Evolutionary conservation across 2,888 invertebrate genomes (phyloP), one percentile per base, ranked within the genome.

Genomic region (Drosophila hawaiiensis): DNA sequence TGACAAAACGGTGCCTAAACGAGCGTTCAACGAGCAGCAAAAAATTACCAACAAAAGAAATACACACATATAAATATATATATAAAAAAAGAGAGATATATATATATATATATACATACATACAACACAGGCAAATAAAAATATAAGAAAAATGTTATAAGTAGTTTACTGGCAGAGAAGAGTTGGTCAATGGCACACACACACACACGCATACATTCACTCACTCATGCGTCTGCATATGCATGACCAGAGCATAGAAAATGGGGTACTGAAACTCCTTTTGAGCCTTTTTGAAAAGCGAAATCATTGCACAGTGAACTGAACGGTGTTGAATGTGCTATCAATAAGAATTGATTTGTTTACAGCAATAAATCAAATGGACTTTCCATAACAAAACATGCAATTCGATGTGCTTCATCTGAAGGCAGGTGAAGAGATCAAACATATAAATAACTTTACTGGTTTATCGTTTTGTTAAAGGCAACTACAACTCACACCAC

Each of bases 1-100:
- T 88, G 90, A 88, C 90, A 86, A 86, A 90, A 86, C 83, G 89
- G 88, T 83, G 81, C 81, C 81, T 81, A 79, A 86, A 88, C 85
- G 89, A 83, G 88, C 80, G 76, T 80, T 78, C 70, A 90, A 85
- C 80, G 78, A 80, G 75, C 80, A 67, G 73, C 73, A 79, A 76
- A 74, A 71, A 74, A 84, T 74, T 75, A 71, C 76, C 78, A 81
- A 89, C 79, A 81, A 74, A 68, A 76, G 76, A 68, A 61, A 63
- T 63, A 61, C 4, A 54, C 22, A 33, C 2, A 49, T 28, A 43
- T 28, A 50, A 19, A 50, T 16, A 19, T 16, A 10, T 62, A 65
- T n/a, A 63, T 19, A 62, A 33, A 55, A 47, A 49, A 41, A 66
- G 19, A 69, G 16, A 37, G 0, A 16, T 37, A 37, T 16, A 16